Base-by-base conservation (phyloP, 2,888 invertebrate genomes). In the Ophraella communa region DNA sequence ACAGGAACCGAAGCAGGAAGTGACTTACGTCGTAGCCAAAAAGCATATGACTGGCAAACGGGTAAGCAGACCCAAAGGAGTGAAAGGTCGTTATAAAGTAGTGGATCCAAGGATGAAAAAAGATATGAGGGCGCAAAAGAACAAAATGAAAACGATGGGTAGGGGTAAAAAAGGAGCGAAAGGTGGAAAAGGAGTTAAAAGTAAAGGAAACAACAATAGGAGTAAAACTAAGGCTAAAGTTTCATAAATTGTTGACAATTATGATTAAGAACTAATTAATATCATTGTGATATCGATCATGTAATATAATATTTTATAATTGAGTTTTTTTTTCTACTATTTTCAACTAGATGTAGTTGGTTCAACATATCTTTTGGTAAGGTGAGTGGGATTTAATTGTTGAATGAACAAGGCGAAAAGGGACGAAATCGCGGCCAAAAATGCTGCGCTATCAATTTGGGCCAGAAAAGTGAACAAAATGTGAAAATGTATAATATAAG, bases 41-140 rank as follows among this genome's bases (percentile, higher is more conserved):
- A 98, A 95, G 81, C 89, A 91, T 73, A 88, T 86, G 69, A 87
- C 91, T 0, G 89, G 91, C 0, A 94, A 93, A 77, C 86, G 90
- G 57, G 89, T 91, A 64, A 85, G 87, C 55, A 86, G 96, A 71
- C 97, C 97, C 5, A 83, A 89, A 0, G 96, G 96, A 44, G 91
- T 96, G 20, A 95, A 95, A 82, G 98, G 98, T 57, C 91, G 88
- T 30, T 98, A 92, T 82, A 95, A 91, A 81, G 91, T 97, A n/a
- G 98, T 98, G 4, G 98, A 98, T 87, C 90, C 92, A 1, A 86
- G 98, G 72, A 91, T 97, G 92, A 98, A 98, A 83, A 98, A 98
- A 82, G 98, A 98, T 80, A 84, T 91, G 76, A 86, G 91, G 66
- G 89, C 91, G 0, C 83, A 87, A 72, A 88, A 89, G 79, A 76